Evolutionary conservation across 2,113 vertebrate species (phyloP), one percentile per base, ranked within the genome.

Genomic region (Megaceryle torquata): DNA sequence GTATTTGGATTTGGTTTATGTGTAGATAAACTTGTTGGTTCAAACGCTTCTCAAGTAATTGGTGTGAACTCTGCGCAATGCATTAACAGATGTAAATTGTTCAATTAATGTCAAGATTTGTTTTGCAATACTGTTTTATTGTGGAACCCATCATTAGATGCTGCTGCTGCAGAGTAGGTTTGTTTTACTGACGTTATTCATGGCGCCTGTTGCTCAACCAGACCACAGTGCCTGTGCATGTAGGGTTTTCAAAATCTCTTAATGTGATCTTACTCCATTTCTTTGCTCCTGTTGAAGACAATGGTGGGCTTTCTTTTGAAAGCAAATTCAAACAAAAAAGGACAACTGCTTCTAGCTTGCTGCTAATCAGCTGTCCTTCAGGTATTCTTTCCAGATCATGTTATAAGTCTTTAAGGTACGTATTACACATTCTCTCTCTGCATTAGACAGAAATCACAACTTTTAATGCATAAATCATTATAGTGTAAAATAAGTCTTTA

Each of bases 111-210:
- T 6, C 16, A 17, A 37, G 15, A 41, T 28, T 17, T n/a, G 2
- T 41, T 84, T 25, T 19, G 63, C 35, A 7, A 9, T 4, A 5
- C 20, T n/a, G 57, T 13, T 41, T 35, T 65, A 3, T 16, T 20
- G 68, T 43, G 68, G 50, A 67, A 43, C 26, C 33, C 15, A 5
- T 89, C 86, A 65, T 77, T 87, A 92, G 77, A 91, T 92, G 91
- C 87, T 91, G 94, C 84, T 91, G 94, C 84, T 95, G 70, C 78
- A 54, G 61, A 95, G 93, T 20, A 72, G 43, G 21, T 11, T 85
- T 95, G 56, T 3, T 19, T 68, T 89, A n/a, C 6, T 57, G 69
- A 13, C 11, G 6, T 39, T 81, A 69, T 72, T 84, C 3, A n/a
- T 33, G 57, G 50, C 63, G 12, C 41, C 37, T 21, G 8, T 18